phyloP scores from a whole-genome alignment of 1,140 invertebrate species.

The Parasteatoda tepidariorum region DNA sequence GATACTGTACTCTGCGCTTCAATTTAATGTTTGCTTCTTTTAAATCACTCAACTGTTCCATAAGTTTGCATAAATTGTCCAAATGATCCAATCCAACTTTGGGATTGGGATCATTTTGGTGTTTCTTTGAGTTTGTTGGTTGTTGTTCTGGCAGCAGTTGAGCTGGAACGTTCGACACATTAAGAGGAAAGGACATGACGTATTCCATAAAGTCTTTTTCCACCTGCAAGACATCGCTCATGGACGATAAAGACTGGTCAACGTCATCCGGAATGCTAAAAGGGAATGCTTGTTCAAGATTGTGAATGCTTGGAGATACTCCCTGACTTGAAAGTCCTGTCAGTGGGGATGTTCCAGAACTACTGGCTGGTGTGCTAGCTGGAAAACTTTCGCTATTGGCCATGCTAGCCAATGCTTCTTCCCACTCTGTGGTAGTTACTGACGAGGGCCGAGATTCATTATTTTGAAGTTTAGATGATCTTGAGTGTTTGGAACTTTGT shows the following conservation, averaged over 20 bases:
- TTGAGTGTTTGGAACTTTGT: background rate
- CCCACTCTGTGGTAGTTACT: conserved; percentile 37
- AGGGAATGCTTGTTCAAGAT: conserved; percentile 27
- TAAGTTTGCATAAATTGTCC: conserved; percentile 79
- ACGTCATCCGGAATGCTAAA: conserved; percentile 48
- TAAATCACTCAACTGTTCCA: conserved; percentile 80
- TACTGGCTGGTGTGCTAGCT: conserved; percentile 17
- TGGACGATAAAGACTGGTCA: conserved; percentile 35
- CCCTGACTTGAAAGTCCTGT: conserved; percentile 34
- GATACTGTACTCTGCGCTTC: conserved; percentile 77
- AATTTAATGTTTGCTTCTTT: conserved; percentile 78
- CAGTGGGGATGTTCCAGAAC: conserved; percentile 30
- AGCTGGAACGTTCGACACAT: background rate
- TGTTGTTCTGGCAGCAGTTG: conserved; percentile 1
- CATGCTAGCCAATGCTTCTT: conserved; percentile 7
- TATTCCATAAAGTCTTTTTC: conserved; percentile 60
- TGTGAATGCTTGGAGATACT: conserved; percentile 6
- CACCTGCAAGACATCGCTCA: conserved; percentile 36
- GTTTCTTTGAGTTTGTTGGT: background rate
- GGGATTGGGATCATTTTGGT: conserved; percentile 51
- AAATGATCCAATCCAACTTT: conserved; percentile 78
- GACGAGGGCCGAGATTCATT: conserved; percentile 16
- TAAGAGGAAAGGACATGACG: conserved; percentile 42
- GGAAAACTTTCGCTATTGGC: conserved; percentile 38
- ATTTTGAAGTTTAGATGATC: background rate